Percentiles rank a stretch among this genome's conserved stretches.
phyloP scores from a whole-genome alignment of 2,113 vertebrate genomes.

The Aix galericulata region DNA sequence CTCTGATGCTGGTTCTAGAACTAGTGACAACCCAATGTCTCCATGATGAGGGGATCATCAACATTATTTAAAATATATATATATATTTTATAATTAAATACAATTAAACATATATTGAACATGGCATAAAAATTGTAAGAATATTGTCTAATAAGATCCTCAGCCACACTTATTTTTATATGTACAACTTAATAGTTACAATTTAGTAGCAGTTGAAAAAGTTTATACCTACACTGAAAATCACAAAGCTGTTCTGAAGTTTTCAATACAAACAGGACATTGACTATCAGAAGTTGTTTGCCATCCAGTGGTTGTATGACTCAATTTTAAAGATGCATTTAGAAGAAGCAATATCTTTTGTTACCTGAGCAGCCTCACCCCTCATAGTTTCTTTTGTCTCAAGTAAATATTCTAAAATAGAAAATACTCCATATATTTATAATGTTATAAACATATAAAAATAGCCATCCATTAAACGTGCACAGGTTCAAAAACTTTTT shows the following conservation, averaged over 20 bases:
- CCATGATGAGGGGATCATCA: background rate
- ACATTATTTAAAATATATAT: background rate
- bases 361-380: background rate
- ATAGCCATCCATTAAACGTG: constrained; percentile 30
- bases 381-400: background rate
- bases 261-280: background rate
- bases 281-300: background rate
- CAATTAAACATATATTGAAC: background rate
- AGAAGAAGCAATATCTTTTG: background rate
- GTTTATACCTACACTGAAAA: background rate
- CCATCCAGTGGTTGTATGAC: background rate
- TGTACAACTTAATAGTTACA: background rate
- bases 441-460: constrained; percentile 14
- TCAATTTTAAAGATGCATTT: background rate
- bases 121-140: background rate
- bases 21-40: background rate
- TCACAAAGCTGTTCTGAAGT: background rate
- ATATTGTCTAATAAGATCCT: background rate
- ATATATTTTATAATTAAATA: background rate
- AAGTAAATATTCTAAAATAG: constrained; percentile 14
- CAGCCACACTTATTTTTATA: background rate
- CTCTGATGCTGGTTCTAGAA: background rate
- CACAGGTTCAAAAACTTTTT: constrained; percentile 16
- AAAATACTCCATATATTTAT: constrained; percentile 20
- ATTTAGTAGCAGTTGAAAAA: background rate